These are phyloP conservation scores for Pogonomyrmex barbatus DNA, from an alignment of 1,140 invertebrate species.

Conservation along the genomic window DNA sequence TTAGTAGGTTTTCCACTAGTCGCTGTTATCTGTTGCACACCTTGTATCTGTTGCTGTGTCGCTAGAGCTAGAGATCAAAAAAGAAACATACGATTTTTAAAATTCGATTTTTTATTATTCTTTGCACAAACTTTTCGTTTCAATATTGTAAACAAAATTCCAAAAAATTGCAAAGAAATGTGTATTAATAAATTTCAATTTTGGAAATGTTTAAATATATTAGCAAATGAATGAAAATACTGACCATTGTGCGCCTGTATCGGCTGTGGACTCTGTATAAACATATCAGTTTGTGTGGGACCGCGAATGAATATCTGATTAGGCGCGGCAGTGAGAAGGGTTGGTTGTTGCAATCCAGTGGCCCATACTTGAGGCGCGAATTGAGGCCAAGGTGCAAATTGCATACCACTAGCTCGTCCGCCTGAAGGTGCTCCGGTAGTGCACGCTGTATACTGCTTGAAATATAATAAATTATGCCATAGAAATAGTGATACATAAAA, in stretches of 20 bases:
- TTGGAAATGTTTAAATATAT: conserved; percentile 5
- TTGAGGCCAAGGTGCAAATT: conserved; percentile 87
- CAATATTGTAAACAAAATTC: conserved; percentile 2
- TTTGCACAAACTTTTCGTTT: conserved; percentile 19
- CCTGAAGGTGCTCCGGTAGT: conserved; percentile 88
- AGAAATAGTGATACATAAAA: not conserved
- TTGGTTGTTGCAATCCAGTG: conserved; percentile 89
- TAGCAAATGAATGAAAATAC: conserved; percentile 76
- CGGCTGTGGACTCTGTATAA: conserved; percentile 93
- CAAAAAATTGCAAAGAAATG: conserved; percentile 54
- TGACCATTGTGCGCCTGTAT: conserved; percentile 88
- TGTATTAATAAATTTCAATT: conserved; percentile 22
- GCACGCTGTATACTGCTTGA: conserved; percentile 87
- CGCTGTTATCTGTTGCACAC: conserved; percentile 83
- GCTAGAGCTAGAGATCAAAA: conserved; percentile 80
- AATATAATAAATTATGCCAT: not conserved
- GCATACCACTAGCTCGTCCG: conserved; percentile 87
- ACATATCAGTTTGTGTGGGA: conserved; percentile 93
- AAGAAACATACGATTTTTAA: conserved; percentile 3
- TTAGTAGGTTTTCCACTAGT: conserved; percentile 85
- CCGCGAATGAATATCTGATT: conserved; percentile 95
- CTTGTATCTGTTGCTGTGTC: conserved; percentile 86
- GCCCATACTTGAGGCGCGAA: conserved; percentile 90
- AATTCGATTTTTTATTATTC: not conserved
- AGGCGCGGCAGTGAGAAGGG: conserved; percentile 88